Conservation (phyloP, 2,797 vertebrate genomes). For the Spea hammondii region DNA sequence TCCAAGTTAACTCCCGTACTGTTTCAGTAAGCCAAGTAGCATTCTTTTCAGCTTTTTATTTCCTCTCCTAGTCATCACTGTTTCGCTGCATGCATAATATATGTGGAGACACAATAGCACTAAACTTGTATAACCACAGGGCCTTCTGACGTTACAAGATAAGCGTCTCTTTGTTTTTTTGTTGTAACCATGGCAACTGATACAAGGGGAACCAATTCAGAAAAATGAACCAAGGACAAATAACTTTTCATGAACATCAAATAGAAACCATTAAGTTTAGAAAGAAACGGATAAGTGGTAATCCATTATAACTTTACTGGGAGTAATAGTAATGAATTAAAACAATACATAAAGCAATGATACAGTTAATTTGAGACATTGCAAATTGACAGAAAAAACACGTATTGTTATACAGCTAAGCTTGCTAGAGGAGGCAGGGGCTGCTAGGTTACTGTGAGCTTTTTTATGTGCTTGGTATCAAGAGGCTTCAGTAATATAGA, state of each 20-base stretch:
- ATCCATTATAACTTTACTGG: background rate
- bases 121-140: conserved; percentile 38
- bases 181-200: conserved; percentile 46
- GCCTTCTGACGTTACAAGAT: conserved; percentile 50
- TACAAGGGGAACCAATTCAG: conserved; percentile 14
- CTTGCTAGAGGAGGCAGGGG: too few species aligned
- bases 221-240: background rate
- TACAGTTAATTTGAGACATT: too few species aligned
- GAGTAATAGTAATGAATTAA: too few species aligned
- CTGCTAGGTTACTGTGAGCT: too few species aligned
- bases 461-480: too few species aligned
- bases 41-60: background rate
- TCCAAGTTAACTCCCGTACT: too few species aligned
- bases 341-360: too few species aligned
- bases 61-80: conserved; percentile 1
- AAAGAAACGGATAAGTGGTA: background rate
- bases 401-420: too few species aligned
- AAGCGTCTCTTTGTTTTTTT: conserved; percentile 45
- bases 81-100: conserved; percentile 40
- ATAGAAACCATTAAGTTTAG: background rate
- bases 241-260: background rate
- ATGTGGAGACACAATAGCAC: conserved; percentile 43
- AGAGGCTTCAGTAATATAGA: too few species aligned
- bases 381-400: too few species aligned
- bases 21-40: background rate